phyloP scores from a whole-genome alignment of 2,113 vertebrate species.

The Noctilio leporinus region DNA sequence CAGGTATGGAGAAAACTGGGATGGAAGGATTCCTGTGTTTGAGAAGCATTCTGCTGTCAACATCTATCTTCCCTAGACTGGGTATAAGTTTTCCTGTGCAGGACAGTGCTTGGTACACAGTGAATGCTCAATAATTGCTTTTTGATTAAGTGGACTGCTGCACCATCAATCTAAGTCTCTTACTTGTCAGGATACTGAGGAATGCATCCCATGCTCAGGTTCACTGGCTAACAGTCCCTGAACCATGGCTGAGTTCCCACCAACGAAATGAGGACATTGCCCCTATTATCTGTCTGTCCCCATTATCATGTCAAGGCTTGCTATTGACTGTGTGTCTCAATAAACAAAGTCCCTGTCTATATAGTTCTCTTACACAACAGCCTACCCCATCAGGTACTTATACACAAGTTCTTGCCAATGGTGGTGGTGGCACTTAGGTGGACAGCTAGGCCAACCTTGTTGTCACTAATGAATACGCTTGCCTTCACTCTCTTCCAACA shows the following conservation, averaged over 20 bases:
- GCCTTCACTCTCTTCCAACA: neutral
- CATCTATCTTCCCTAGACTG: no score
- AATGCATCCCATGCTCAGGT: neutral
- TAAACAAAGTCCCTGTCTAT: neutral
- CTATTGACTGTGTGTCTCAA: neutral
- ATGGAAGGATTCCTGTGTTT: neutral
- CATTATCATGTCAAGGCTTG: neutral
- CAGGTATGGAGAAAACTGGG: neutral
- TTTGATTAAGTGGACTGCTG: neutral
- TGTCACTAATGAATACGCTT: neutral
- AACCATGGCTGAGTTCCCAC: neutral
- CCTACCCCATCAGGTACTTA: fast-evolving
- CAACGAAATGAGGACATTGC: neutral
- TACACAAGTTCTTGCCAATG: neutral
- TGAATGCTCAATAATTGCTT: neutral
- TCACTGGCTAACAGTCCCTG: neutral
- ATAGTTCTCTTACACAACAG: neutral
- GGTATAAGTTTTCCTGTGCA: neutral
- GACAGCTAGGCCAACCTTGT: neutral
- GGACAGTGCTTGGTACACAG: neutral
- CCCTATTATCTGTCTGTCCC: neutral
- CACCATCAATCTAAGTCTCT: neutral
- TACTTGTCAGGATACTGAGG: neutral
- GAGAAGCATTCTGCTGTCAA: fast-evolving
- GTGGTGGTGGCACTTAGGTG: fast-evolving